Evolutionary conservation across 2,888 invertebrate species (phyloP), one percentile per base, ranked within the genome.

Genomic region (Agrochola macilenta): DNA sequence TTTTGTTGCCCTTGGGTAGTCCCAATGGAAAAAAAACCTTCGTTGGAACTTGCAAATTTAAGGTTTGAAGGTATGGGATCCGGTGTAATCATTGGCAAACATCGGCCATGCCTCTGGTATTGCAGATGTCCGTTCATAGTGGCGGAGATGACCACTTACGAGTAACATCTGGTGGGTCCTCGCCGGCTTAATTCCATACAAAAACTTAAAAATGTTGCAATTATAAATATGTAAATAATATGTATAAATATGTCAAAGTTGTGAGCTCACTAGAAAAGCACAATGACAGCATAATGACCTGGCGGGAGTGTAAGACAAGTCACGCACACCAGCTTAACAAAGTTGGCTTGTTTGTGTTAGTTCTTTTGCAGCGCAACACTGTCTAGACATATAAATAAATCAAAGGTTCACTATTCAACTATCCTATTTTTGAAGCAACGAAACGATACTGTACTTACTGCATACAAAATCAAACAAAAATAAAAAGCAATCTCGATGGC

Each of bases 381-480:
- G 11, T 43, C 43, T 43, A 43, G 12, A 43, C 43, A 43, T 43
- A 43, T 2, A 43, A 11, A 43, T 12, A 43, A 43, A 43, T 43
- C 11, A 43, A 43, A 43, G 11, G 43, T 35, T 35, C 23, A 58
- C 5, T n/a, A 20, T 26, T 43, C 61, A 39, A 7, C 4, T 54
- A n/a, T 69, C 1, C 20, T 54, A 17, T 20, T 39, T 74, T 49
- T 49, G 11, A 49, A 60, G 35, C 17, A 39, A 49, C 0, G 14
- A 17, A 49, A 26, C 11, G 5, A 39, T 17, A 60, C 17, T 39
- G 39, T 26, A 17, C 11, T 23, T 26, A 17, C 11, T 23, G 60
- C 14, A 74, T 61, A 39, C 17, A 76, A 65, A 17, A 58, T 43
- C 3, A 49, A 72, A 57, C 23, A 39, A 14, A 74, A 54, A 23